Conservation (phyloP, 2,113 vertebrate genomes). For the Calyptomena viridis region DNA sequence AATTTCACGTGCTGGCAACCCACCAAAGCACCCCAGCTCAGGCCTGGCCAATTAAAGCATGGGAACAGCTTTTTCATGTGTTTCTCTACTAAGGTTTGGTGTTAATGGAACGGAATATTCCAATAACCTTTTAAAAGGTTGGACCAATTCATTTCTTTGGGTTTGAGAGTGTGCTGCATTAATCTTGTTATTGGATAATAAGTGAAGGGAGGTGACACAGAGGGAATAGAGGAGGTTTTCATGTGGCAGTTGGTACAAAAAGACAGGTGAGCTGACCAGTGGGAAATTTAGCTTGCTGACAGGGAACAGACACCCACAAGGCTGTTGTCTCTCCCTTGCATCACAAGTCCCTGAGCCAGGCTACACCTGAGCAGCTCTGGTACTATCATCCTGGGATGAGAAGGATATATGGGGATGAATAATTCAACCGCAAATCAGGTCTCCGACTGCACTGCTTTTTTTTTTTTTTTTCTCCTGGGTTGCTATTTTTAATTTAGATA, state of each 20-base stretch:
- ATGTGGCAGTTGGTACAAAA: not conserved
- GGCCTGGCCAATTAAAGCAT: not conserved
- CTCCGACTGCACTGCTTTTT: not conserved
- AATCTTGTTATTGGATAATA: not conserved
- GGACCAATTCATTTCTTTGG: not conserved
- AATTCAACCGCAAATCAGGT: conserved; percentile 36
- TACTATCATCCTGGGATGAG: not conserved
- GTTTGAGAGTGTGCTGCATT: not conserved
- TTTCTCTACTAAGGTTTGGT: not conserved
- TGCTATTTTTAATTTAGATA: conserved; percentile 56
- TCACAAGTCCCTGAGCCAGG: not conserved
- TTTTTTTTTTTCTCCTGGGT: not conserved
- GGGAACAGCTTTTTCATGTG: not conserved
- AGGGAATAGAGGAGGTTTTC: not conserved
- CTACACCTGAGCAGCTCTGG: not conserved
- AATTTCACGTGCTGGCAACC: not conserved
- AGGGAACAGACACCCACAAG: not conserved
- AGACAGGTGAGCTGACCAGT: not conserved
- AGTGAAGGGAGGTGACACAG: fast-evolving
- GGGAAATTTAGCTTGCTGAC: not conserved
- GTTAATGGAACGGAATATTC: not conserved
- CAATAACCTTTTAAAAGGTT: not conserved
- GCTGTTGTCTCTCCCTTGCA: not conserved
- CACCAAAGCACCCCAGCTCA: not conserved
- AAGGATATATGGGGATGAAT: conserved; percentile 9